These are phyloP conservation scores for Magallana ariakensis DNA, from an alignment of 1,140 invertebrate species.

Conservation along the genomic window DNA sequence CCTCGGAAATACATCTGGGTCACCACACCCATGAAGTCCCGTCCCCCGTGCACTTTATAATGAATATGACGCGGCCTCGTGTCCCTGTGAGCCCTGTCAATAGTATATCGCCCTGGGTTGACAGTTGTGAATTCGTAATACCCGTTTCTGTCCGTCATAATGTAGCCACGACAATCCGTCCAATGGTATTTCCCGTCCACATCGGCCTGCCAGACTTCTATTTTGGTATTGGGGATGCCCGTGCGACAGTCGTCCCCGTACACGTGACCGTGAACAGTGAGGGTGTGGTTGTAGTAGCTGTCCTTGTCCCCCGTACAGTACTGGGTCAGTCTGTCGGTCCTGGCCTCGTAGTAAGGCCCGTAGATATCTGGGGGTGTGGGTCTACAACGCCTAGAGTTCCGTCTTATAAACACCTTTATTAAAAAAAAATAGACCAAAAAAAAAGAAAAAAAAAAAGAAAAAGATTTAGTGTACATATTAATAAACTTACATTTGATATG, in stretches of 20 bases:
- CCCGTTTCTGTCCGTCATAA: slow-evolving; percentile 49
- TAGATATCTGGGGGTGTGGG: slow-evolving; percentile 52
- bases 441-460: too few species aligned
- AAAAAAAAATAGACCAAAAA: too few species aligned
- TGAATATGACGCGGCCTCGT: slow-evolving; percentile 52
- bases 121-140: slow-evolving; percentile 55
- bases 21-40: slow-evolving; percentile 36
- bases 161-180: slow-evolving; percentile 48
- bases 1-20: slow-evolving; percentile 55
- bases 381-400: slow-evolving; percentile 8
- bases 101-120: slow-evolving; percentile 51
- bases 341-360: slow-evolving; percentile 49
- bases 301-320: slow-evolving; percentile 49
- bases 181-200: slow-evolving; percentile 40
- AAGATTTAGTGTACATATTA: too few species aligned
- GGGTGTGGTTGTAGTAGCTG: background rate
- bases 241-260: slow-evolving; percentile 45
- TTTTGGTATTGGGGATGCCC: slow-evolving; percentile 3
- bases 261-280: slow-evolving; percentile 50
- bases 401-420: too few species aligned
- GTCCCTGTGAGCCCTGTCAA: background rate
- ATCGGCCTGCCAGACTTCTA: slow-evolving; percentile 58
- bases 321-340: slow-evolving; percentile 27
- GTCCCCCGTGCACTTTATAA: slow-evolving; percentile 43
- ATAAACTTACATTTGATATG: too few species aligned